phyloP scores from a whole-genome alignment of 1,140 invertebrate genomes.

The Zaprionus ornatus region DNA sequence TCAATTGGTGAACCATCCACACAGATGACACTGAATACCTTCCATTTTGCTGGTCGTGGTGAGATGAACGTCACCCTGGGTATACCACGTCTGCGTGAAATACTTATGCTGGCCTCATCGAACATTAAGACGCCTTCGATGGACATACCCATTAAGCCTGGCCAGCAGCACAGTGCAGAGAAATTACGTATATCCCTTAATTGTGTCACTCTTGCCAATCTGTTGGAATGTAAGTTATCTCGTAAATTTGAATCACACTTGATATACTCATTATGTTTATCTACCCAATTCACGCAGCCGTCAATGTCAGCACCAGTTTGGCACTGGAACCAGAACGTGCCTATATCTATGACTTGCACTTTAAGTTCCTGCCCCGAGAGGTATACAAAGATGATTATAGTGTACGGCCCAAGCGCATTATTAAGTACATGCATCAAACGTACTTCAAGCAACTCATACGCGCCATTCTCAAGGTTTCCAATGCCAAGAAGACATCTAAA shows the following conservation, averaged over 20 bases:
- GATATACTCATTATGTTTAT: neutral
- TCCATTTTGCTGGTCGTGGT: conserved; percentile 99
- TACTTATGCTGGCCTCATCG: conserved; percentile 96
- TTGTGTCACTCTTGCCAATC: conserved; percentile 90
- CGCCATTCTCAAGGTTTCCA: conserved; percentile 84
- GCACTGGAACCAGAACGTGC: conserved; percentile 85
- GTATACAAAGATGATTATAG: conserved; percentile 89
- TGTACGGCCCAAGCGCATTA: conserved; percentile 88
- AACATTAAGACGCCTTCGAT: conserved; percentile 98
- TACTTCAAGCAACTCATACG: conserved; percentile 88
- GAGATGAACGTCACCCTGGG: conserved; percentile 99
- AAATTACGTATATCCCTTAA: conserved; percentile 89
- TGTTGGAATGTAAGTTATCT: conserved; percentile 87
- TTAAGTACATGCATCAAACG: conserved; percentile 88
- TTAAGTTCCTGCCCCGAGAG: conserved; percentile 90
- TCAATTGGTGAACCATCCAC: conserved; percentile 99
- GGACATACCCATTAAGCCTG: conserved; percentile 92
- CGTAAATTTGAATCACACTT: neutral
- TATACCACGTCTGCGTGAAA: conserved; percentile 98
- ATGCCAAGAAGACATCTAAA: conserved; percentile 58
- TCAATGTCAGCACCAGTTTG: conserved; percentile 88
- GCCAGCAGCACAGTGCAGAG: conserved; percentile 87
- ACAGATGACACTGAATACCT: conserved; percentile 99
- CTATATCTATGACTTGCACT: conserved; percentile 86
- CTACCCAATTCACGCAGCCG: conserved; percentile 38